Conservation (phyloP, 1,140 invertebrate genomes). For the Lysiphlebus fabarum region DNA sequence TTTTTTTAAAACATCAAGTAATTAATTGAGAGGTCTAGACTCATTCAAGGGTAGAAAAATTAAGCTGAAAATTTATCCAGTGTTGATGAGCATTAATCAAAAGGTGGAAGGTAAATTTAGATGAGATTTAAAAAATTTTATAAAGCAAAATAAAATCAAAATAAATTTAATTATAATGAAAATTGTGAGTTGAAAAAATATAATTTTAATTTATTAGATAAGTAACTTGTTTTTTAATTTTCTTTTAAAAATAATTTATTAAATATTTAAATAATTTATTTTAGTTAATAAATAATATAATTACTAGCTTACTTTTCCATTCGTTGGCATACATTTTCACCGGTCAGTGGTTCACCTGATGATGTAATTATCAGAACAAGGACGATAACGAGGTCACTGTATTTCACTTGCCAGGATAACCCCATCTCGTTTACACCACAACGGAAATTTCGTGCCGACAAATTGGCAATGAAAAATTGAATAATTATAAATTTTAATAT, state of each 20-base stretch:
- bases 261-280: constrained; percentile 6
- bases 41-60: too few relatives aligned
- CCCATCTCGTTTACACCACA: constrained; percentile 14
- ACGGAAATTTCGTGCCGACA: neutral
- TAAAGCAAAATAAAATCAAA: neutral
- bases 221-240: too few relatives aligned
- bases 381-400: constrained; percentile 33
- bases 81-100: too few relatives aligned
- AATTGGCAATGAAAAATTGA: neutral
- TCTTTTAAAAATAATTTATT: too few relatives aligned
- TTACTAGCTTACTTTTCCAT: constrained; percentile 48
- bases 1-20: too few relatives aligned
- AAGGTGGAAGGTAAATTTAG: too few relatives aligned
- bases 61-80: too few relatives aligned
- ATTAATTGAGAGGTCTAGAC: too few relatives aligned
- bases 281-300: too few relatives aligned
- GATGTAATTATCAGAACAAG: constrained; percentile 37
- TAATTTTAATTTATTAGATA: too few relatives aligned
- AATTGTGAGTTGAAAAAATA: too few relatives aligned
- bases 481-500: neutral
- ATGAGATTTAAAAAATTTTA: too few relatives aligned
- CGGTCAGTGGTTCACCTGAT: constrained; percentile 39
- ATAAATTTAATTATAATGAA: constrained; percentile 1
- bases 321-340: constrained; percentile 48
- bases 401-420: constrained; percentile 32